A percentile compares a stretch with the other conserved stretches of the same genome.
phyloP scores from a whole-genome alignment of 2,113 vertebrate genomes.

The Oxyruncus cristatus region DNA sequence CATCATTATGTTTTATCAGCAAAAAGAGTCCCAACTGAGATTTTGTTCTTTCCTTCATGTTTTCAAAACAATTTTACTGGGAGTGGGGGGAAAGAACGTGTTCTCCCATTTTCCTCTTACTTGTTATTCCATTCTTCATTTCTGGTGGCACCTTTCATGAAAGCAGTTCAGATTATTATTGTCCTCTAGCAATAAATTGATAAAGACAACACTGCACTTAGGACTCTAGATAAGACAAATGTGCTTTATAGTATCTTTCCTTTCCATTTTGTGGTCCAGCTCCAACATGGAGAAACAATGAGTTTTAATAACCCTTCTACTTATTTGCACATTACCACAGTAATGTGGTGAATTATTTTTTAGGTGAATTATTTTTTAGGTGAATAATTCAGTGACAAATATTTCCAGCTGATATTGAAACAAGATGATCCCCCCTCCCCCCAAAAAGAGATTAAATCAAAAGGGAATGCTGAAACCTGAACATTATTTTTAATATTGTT shows the following conservation, averaged over 20 bases:
- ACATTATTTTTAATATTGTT: neutral
- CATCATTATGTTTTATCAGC: neutral
- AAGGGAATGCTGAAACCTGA: neutral
- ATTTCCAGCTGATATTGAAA: neutral
- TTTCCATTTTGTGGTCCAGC: neutral
- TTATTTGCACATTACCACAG: neutral
- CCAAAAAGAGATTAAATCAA: neutral
- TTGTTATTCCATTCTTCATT: neutral
- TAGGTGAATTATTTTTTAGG: no score
- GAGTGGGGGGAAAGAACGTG: neutral
- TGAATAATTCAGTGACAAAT: neutral
- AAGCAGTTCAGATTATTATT: neutral
- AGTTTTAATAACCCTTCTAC: neutral
- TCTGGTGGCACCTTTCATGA: neutral
- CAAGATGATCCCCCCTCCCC: rapidly evolving
- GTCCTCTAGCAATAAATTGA: neutral
- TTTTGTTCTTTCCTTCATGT: neutral
- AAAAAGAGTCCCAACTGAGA: neutral
- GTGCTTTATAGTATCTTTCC: neutral
- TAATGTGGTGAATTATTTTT: no score
- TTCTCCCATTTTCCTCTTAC: neutral
- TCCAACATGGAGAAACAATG: neutral
- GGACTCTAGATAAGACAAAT: neutral
- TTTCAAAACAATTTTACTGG: neutral
- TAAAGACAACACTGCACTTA: neutral